phyloP scores from a whole-genome alignment of 2,797 vertebrate species.

The Hoplostethus mediterraneus region DNA sequence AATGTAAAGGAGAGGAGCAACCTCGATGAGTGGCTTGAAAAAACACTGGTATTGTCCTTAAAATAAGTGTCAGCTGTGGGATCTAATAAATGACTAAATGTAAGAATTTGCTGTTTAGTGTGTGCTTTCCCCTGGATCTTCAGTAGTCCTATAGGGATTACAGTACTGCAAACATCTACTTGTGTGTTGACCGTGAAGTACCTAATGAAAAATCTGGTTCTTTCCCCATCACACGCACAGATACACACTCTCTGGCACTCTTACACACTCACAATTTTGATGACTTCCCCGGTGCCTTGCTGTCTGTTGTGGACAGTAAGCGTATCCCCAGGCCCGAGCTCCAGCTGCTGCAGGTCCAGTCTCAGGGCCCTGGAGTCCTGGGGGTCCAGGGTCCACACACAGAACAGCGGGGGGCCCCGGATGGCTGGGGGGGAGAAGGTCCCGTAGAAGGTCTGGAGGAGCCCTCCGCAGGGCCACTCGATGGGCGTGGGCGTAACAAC shows the following conservation, averaged over 20 bases:
- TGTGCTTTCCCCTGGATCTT: not conserved
- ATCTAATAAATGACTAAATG: not conserved
- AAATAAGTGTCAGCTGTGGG: no score
- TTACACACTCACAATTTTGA: slow-evolving; percentile 81
- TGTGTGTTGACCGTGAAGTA: no score
- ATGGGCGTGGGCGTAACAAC: slow-evolving; percentile 71
- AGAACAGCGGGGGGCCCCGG: slow-evolving; percentile 67
- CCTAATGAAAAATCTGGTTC: not conserved
- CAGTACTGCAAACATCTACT: no score
- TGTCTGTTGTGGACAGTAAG: slow-evolving; percentile 84
- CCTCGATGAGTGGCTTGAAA: no score
- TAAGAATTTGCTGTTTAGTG: no score
- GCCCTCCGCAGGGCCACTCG: slow-evolving; percentile 85
- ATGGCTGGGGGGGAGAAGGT: slow-evolving; percentile 86
- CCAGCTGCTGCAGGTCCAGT: slow-evolving; percentile 87
- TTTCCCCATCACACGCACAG: not conserved
- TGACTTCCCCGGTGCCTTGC: slow-evolving; percentile 74
- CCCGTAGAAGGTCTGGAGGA: slow-evolving; percentile 90
- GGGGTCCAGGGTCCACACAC: slow-evolving; percentile 90
- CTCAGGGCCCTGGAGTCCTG: slow-evolving; percentile 89
- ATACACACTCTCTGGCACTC: not conserved
- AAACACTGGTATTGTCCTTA: no score
- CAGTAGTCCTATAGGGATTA: no score
- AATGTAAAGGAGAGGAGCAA: no score
- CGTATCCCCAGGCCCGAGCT: slow-evolving; percentile 82